These are phyloP conservation scores for Drosophila seguyi DNA, from an alignment of 1,140 invertebrate species.

Conservation along the genomic window DNA sequence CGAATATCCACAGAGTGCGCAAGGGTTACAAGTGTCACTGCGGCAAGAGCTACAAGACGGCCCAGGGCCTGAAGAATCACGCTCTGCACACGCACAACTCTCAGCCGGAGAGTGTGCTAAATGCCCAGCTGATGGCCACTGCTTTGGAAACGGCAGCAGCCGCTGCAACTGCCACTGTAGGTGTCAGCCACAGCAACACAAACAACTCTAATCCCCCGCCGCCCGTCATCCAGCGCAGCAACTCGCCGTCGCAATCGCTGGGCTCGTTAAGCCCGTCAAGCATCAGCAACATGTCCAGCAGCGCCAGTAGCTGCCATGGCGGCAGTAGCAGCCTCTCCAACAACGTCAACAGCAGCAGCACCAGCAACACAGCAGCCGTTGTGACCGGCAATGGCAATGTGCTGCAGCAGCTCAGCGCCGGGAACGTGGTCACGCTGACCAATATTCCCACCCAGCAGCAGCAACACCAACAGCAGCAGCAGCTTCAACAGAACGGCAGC, in stretches of 20 bases:
- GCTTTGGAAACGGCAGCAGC: conserved; percentile 33
- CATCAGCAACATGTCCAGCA: conserved; percentile 84
- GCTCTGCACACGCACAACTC: conserved; percentile 87
- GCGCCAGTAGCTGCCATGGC: conserved; percentile 79
- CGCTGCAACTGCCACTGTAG: conserved; percentile 14
- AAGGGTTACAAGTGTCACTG: conserved; percentile 93
- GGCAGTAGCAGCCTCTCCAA: conserved; percentile 64
- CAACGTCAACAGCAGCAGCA: conserved; percentile 28
- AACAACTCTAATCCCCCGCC: conserved; percentile 41
- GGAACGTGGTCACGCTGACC: conserved; percentile 69
- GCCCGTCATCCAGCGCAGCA: conserved; percentile 70
- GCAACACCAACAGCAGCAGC: conserved; percentile 56
- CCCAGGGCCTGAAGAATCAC: conserved; percentile 91
- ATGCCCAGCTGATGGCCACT: conserved; percentile 67
- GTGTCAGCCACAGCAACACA: conserved; percentile 19
- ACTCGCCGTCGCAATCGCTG: conserved; percentile 79
- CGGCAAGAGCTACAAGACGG: conserved; percentile 93
- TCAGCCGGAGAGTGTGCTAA: conserved; percentile 75
- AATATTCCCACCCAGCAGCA: conserved; percentile 65
- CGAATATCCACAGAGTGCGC: conserved; percentile 87
- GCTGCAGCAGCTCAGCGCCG: conserved; percentile 71
- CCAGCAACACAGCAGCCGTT: conserved; percentile 26
- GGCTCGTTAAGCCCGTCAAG: conserved; percentile 84
- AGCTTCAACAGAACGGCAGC: conserved; percentile 56
- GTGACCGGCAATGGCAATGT: conserved; percentile 49